Conservation (phyloP, 2,113 vertebrate genomes). For the Rhinogobius similis region DNA sequence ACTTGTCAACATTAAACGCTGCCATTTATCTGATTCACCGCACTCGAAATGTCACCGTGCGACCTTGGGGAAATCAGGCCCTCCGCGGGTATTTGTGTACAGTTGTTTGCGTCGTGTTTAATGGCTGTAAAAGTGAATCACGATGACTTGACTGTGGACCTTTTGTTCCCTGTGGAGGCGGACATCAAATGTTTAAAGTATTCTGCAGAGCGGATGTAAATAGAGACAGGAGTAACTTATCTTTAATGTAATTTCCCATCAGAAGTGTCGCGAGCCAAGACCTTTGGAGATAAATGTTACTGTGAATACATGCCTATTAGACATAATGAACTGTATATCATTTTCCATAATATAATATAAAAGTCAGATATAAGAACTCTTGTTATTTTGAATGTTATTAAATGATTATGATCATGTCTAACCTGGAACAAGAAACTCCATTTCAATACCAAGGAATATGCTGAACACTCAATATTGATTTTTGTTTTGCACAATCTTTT, state of each 20-base stretch:
- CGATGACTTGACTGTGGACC: neutral
- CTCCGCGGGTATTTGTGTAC: slow-evolving; percentile 4
- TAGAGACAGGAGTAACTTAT: slow-evolving; percentile 12
- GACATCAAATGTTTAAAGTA: slow-evolving; percentile 3
- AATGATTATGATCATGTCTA: too few relatives aligned
- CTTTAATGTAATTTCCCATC: slow-evolving; percentile 11
- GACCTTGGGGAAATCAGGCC: slow-evolving; percentile 21
- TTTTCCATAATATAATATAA: neutral
- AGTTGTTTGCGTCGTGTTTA: neutral
- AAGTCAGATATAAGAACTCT: neutral
- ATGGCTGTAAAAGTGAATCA: slow-evolving; percentile 8
- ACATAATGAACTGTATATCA: neutral
- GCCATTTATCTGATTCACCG: slow-evolving; percentile 35
- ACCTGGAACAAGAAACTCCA: too few relatives aligned
- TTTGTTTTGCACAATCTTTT: too few relatives aligned
- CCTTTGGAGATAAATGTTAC: neutral
- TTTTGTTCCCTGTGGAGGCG: slow-evolving; percentile 10
- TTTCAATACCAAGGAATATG: too few relatives aligned
- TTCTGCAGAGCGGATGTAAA: neutral
- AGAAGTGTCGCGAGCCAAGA: slow-evolving; percentile 11
- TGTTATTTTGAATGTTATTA: too few relatives aligned
- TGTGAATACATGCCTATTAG: neutral
- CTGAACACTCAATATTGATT: too few relatives aligned
- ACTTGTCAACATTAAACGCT: slow-evolving; percentile 37
- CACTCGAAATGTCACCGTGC: slow-evolving; percentile 16